A percentile compares a stretch with the other conserved stretches of the same genome.
Evolutionary conservation across 2,113 vertebrate species (phyloP).

Genomic region (Zonotrichia leucophrys): DNA sequence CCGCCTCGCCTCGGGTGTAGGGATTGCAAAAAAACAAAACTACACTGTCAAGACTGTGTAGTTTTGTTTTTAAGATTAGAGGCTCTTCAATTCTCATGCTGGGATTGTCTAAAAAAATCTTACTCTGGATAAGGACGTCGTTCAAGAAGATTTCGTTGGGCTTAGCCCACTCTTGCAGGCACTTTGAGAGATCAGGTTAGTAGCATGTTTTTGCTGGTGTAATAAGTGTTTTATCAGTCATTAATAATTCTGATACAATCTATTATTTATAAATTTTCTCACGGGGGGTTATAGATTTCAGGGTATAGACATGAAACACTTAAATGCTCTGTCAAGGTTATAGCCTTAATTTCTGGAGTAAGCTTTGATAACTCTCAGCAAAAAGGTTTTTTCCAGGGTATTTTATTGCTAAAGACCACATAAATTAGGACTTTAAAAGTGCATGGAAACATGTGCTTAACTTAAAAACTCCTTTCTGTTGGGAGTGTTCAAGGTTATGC

Average conservation of each 20-base stretch:
- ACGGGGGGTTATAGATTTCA: background rate
- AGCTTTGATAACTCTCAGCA: background rate
- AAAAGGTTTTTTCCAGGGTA: background rate
- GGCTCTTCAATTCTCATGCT: constrained; percentile 89
- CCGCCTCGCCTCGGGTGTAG: constrained; percentile 99
- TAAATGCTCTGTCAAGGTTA: background rate
- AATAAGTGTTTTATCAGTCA: background rate
- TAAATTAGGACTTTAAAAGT: background rate
- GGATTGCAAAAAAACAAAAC: constrained; percentile 98
- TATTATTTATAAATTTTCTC: background rate
- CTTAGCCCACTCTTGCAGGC: constrained; percentile 89
- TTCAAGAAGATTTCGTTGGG: constrained; percentile 82
- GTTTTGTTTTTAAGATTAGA: constrained; percentile 93
- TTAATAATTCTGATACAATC: background rate
- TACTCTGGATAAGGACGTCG: constrained; percentile 90
- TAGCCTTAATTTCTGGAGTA: background rate
- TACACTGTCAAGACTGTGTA: constrained; percentile 90
- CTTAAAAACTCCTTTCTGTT: constrained; percentile 35
- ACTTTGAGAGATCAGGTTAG: constrained; percentile 95
- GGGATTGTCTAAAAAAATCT: constrained; percentile 84
- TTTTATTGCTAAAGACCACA: background rate
- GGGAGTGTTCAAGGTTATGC: constrained; percentile 82
- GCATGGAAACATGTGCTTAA: constrained; percentile 36
- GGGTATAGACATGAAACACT: background rate
- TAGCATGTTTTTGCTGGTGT: constrained; percentile 56